A percentile compares a stretch with the other conserved stretches of the same genome.
Conservation (phyloP, 2,113 vertebrate genomes). For the Malurus melanocephalus region DNA sequence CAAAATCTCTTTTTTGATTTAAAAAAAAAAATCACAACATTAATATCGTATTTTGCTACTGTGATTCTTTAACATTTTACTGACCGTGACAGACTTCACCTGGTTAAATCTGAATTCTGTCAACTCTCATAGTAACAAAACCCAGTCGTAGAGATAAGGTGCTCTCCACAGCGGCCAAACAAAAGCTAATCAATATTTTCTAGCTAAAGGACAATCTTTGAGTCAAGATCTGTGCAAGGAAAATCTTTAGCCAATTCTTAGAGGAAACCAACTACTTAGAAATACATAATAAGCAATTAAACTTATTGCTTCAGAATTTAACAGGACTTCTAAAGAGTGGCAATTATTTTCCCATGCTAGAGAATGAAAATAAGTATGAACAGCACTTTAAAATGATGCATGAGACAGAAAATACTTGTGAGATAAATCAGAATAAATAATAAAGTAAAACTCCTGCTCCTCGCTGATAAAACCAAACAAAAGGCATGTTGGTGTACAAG, state of each 20-base stretch:
- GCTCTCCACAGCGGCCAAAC: constrained; percentile 41
- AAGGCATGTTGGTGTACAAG: background rate
- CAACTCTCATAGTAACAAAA: constrained; percentile 54
- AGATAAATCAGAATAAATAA: background rate
- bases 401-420: background rate
- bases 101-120: constrained; percentile 65
- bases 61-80: constrained; percentile 36
- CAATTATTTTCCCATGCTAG: background rate
- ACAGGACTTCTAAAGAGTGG: background rate
- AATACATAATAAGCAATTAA: constrained; percentile 62
- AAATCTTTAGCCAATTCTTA: constrained; percentile 57
- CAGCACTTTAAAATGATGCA: background rate
- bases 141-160: constrained; percentile 50
- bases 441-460: background rate
- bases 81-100: constrained; percentile 32
- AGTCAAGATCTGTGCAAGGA: constrained; percentile 28
- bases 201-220: constrained; percentile 48
- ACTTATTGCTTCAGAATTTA: constrained; percentile 36
- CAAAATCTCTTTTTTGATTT: background rate
- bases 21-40: background rate
- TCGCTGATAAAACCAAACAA: constrained; percentile 4
- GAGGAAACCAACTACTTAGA: constrained; percentile 45
- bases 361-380: background rate
- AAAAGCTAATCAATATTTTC: constrained; percentile 68
- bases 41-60: constrained; percentile 21